A percentile compares a stretch with the other conserved stretches of the same genome.
Conservation (phyloP, 1,140 invertebrate species). For the Rhynchophorus ferrugineus region DNA sequence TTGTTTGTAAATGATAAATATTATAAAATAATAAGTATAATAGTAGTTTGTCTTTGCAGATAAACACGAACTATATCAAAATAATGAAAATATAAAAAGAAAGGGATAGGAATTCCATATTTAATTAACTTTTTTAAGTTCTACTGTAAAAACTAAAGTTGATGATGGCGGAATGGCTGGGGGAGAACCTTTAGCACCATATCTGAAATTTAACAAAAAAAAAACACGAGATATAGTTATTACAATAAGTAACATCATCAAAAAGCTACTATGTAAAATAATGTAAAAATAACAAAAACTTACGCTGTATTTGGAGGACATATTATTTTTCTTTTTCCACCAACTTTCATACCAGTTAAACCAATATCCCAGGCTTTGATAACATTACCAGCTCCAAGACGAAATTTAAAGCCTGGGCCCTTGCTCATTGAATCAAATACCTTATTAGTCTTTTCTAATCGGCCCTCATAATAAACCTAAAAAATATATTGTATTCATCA, state of each 20-base stretch:
- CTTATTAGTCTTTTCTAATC: constrained; percentile 72
- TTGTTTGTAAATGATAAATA: too few relatives aligned
- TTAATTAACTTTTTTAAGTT: constrained; percentile 75
- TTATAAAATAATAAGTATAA: too few relatives aligned
- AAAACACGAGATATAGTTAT: too few relatives aligned
- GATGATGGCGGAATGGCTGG: constrained; percentile 79
- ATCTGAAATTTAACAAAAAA: constrained; percentile 52
- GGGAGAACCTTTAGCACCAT: constrained; percentile 70
- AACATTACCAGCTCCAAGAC: constrained; percentile 75
- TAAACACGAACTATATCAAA: too few relatives aligned
- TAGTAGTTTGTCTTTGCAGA: too few relatives aligned
- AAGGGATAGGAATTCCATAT: too few relatives aligned
- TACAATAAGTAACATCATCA: too few relatives aligned
- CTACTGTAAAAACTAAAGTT: constrained; percentile 79
- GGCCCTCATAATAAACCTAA: constrained; percentile 70
- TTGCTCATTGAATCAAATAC: constrained; percentile 64
- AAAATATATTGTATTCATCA: constrained; percentile 6
- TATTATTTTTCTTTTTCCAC: constrained; percentile 77
- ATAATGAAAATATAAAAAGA: too few relatives aligned
- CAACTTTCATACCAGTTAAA: constrained; percentile 83
- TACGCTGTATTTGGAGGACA: constrained; percentile 80
- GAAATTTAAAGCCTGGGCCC: constrained; percentile 79
- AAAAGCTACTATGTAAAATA: too few relatives aligned
- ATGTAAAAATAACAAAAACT: too few relatives aligned
- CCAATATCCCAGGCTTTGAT: constrained; percentile 90